Evolutionary conservation across 2,888 invertebrate species (phyloP), one percentile per base, ranked within the genome.

Genomic region (Dynastes maya): DNA sequence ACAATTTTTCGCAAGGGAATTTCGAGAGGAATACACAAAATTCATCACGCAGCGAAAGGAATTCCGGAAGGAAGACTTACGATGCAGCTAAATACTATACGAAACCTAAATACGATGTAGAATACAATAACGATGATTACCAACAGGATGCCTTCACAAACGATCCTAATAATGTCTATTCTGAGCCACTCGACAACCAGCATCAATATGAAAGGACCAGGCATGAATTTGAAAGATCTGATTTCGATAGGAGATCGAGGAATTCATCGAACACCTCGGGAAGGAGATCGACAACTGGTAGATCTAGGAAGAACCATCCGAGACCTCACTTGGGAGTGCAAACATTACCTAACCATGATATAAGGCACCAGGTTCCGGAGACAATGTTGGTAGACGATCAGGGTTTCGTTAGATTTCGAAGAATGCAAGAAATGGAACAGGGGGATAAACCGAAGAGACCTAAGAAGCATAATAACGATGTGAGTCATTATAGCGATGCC

Each of bases 361-460:
- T 90, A 4, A 88, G 89, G 84, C 90, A 92, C 85, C 90, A 91
- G 81, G 90, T 92, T 68, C 90, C 91, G 83, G 87, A 90, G 78
- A 93, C 96, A 83, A 96, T 97, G 95, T 89, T 97, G 81, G 96
- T 96, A n/a, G 95, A 96, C 80, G 97, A 97, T 86, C 95, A 96
- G 86, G 96, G 97, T 4, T 96, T 97, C 88, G 94, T 97, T 13
- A 91, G 97, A 83, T 96, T 97, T 89, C 91, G 96, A 80, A 93
- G 94, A 16, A 80, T 84, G 81, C 84, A 85, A 72, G 83, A 84
- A 63, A 77, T 82, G 53, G 83, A 84, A 51, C 82, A 83, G 32
- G 78, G n/a, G 16, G 82, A 84, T 29, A 85, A 86, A 77, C 85
- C 86, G 71, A 87, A 87, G 80, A 86, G 86, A 78, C 82, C 82